Evolutionary conservation across 2,888 invertebrate species (phyloP).

Genomic region (Ischnus inquisitorius): DNA sequence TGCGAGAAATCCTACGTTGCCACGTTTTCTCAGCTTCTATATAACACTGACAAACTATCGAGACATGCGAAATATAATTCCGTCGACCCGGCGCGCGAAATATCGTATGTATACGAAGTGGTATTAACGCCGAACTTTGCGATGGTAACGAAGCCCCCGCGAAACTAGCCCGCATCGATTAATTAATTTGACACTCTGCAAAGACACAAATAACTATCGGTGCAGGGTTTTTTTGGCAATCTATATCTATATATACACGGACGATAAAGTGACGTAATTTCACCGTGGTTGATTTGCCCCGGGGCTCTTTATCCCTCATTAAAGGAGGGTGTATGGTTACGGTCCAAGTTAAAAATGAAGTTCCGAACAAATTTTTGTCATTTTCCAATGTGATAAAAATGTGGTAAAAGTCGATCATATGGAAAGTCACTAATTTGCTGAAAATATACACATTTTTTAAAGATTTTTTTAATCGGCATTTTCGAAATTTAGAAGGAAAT

Average conservation of each 20-base stretch:
- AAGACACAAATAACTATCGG: conserved; percentile 9
- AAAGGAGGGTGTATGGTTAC: too few species aligned
- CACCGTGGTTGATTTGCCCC: conserved; percentile 9
- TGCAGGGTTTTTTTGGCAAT: not conserved
- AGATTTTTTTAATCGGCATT: too few species aligned
- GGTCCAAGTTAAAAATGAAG: too few species aligned
- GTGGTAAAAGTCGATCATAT: too few species aligned
- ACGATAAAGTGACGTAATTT: conserved; percentile 35
- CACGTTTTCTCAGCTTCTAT: conserved; percentile 19
- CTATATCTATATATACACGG: not conserved
- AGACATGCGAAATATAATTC: conserved; percentile 50
- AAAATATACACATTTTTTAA: too few species aligned
- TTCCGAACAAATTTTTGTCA: too few species aligned
- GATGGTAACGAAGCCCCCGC: conserved; percentile 6
- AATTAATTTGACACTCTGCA: conserved; percentile 37
- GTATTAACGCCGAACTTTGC: not conserved
- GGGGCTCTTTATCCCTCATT: not conserved
- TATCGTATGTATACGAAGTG: too few species aligned
- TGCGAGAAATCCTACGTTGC: conserved; percentile 15
- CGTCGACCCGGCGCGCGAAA: conserved; percentile 42
- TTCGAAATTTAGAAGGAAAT: too few species aligned
- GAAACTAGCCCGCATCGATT: conserved; percentile 11
- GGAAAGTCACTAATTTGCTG: too few species aligned
- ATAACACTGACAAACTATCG: conserved; percentile 27
- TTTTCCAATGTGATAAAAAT: too few species aligned